phyloP scores from a whole-genome alignment of 1,140 invertebrate species.

The Drosophila santomea region DNA sequence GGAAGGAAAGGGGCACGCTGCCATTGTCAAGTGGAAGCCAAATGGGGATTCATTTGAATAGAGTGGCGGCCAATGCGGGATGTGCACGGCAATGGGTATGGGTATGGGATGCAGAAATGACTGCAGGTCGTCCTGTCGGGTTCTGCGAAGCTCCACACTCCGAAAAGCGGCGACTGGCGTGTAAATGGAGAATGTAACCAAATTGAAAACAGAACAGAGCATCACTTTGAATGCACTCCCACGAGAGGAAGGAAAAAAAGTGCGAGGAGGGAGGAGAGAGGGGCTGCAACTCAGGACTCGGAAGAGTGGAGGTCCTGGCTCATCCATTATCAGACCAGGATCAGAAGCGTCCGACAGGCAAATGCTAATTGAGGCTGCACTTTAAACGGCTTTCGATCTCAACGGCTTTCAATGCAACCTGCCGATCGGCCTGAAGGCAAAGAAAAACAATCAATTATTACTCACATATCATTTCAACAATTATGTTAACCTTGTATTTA shows the following conservation, averaged over 20 bases:
- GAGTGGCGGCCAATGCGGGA: slow-evolving; percentile 49
- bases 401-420: background rate
- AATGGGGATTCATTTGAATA: slow-evolving; percentile 78
- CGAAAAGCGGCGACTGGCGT: slow-evolving; percentile 4
- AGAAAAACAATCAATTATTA: too few relatives aligned
- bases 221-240: slow-evolving; percentile 55
- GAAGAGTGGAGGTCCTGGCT: background rate
- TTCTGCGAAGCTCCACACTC: background rate
- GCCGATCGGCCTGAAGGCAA: background rate
- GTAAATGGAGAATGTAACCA: slow-evolving; percentile 63
- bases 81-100: background rate
- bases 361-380: slow-evolving; percentile 31
- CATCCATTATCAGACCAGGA: slow-evolving; percentile 10
- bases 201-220: slow-evolving; percentile 70
- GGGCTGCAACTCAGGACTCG: background rate
- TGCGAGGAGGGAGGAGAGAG: background rate
- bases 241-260: background rate
- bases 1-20: slow-evolving; percentile 22
- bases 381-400: slow-evolving; percentile 28
- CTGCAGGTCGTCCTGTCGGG: slow-evolving; percentile 25
- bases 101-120: slow-evolving; percentile 11
- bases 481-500: background rate
- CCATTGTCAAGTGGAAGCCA: slow-evolving; percentile 79
- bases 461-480: background rate
- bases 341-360: slow-evolving; percentile 4